These are phyloP conservation scores for Plotosus lineatus DNA, from an alignment of 2,113 vertebrate species.

Conservation along the genomic window DNA sequence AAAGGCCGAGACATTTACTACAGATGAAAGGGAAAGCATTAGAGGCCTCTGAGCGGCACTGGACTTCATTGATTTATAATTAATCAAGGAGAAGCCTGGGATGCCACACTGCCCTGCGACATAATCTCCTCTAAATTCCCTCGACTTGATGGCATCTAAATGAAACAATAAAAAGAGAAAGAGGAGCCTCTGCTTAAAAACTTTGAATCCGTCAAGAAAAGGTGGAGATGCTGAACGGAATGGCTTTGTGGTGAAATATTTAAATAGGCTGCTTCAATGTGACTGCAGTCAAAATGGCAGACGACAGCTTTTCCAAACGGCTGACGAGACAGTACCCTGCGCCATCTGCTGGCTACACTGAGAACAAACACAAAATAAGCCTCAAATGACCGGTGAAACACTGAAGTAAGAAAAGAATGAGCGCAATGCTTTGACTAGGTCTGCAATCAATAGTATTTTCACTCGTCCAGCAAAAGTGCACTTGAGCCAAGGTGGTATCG, in stretches of 20 bases:
- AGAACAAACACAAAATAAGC: background rate
- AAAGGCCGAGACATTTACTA: slow-evolving; percentile 51
- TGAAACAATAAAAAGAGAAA: slow-evolving; percentile 20
- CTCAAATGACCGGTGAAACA: background rate
- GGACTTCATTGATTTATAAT: slow-evolving; percentile 60
- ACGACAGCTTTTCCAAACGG: slow-evolving; percentile 5
- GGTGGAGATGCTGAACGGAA: background rate
- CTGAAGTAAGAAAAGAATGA: background rate
- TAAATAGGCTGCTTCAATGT: slow-evolving; percentile 58
- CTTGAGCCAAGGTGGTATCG: background rate
- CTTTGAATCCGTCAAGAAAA: background rate
- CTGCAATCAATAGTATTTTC: background rate
- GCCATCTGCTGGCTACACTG: slow-evolving; percentile 63
- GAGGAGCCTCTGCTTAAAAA: background rate
- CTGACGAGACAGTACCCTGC: slow-evolving; percentile 44
- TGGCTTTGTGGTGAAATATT: slow-evolving; percentile 35
- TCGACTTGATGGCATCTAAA: slow-evolving; percentile 17
- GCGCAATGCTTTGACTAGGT: background rate
- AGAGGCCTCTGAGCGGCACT: slow-evolving; percentile 45
- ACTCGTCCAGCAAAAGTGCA: background rate
- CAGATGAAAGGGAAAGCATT: slow-evolving; percentile 57
- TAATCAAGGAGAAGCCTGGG: slow-evolving; percentile 52
- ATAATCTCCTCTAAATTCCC: slow-evolving; percentile 44
- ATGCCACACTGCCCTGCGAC: slow-evolving; percentile 38
- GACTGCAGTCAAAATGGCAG: slow-evolving; percentile 47